phyloP scores from a whole-genome alignment of 2,888 invertebrate genomes.

The Encarsia formosa region DNA sequence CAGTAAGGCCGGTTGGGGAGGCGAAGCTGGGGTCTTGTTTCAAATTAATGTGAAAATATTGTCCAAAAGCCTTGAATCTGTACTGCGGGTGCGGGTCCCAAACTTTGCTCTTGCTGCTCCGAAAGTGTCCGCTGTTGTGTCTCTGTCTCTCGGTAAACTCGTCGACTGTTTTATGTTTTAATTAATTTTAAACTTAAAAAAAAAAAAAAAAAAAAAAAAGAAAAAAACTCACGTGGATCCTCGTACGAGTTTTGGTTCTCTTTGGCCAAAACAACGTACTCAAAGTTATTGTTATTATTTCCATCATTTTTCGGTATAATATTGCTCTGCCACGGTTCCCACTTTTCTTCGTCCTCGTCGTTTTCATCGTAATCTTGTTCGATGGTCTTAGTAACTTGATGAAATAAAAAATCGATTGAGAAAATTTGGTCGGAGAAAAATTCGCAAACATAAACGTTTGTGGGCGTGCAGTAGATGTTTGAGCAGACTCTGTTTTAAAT shows the following conservation, averaged over 20 bases:
- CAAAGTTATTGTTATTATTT: too few relatives aligned
- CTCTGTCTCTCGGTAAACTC: conserved; percentile 36
- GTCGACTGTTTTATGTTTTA: conserved; percentile 36
- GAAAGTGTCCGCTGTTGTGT: conserved; percentile 64
- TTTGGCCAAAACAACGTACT: conserved; percentile 59
- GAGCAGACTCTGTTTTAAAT: too few relatives aligned
- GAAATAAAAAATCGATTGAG: background rate
- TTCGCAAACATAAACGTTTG: too few relatives aligned
- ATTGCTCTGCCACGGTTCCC: conserved; percentile 28
- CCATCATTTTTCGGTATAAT: conserved; percentile 31
- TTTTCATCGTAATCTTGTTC: background rate
- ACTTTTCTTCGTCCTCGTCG: conserved; percentile 6
- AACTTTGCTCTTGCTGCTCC: conserved; percentile 58
- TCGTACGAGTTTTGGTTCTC: conserved; percentile 54
- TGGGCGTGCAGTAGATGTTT: too few relatives aligned
- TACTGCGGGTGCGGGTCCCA: conserved; percentile 75
- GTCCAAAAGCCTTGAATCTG: conserved; percentile 63
- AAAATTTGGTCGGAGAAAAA: background rate
- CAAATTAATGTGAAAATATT: conserved; percentile 54
- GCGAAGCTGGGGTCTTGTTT: conserved; percentile 56
- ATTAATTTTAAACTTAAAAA: background rate
- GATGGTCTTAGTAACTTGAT: background rate
- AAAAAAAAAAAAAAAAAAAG: background rate
- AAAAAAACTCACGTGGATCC: conserved; percentile 48
- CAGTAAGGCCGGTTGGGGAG: conserved; percentile 46